Conservation (phyloP, 1,140 invertebrate genomes). For the Drosophila grimshawi region DNA sequence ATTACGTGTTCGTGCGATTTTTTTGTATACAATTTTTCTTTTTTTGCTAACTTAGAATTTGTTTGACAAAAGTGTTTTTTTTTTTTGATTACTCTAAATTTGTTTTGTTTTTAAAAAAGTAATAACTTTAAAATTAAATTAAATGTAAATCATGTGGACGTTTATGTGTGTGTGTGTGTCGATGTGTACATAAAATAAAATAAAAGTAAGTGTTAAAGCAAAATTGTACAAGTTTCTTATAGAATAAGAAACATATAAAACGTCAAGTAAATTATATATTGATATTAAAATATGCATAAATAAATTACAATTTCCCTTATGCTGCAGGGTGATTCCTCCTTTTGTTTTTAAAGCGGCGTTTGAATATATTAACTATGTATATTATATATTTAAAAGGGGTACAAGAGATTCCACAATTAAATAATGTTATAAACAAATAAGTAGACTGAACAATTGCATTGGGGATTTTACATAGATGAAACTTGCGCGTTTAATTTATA, state of each 20-base stretch:
- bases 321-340: slow-evolving; percentile 22
- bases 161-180: slow-evolving; percentile 33
- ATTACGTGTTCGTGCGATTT: slow-evolving; percentile 54
- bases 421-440: slow-evolving; percentile 27
- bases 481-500: slow-evolving; percentile 68
- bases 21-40: slow-evolving; percentile 43
- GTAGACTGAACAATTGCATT: slow-evolving; percentile 32
- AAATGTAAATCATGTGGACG: slow-evolving; percentile 61
- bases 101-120: slow-evolving; percentile 63
- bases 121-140: slow-evolving; percentile 80
- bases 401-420: slow-evolving; percentile 45
- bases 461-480: slow-evolving; percentile 37
- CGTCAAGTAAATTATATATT: slow-evolving; percentile 49
- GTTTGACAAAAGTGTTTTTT: slow-evolving; percentile 55
- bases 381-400: slow-evolving; percentile 33
- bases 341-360: slow-evolving; percentile 29
- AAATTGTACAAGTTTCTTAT: slow-evolving; percentile 68
- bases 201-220: slow-evolving; percentile 71
- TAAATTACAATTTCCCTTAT: slow-evolving; percentile 59
- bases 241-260: slow-evolving; percentile 45
- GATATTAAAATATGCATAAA: slow-evolving; percentile 35
- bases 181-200: slow-evolving; percentile 56
- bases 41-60: slow-evolving; percentile 54
- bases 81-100: slow-evolving; percentile 14
- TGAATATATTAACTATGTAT: slow-evolving; percentile 23